Percentiles rank a stretch among this genome's conserved stretches.
Conservation (phyloP, 2,888 invertebrate species). For the Cybosia mesomella region DNA sequence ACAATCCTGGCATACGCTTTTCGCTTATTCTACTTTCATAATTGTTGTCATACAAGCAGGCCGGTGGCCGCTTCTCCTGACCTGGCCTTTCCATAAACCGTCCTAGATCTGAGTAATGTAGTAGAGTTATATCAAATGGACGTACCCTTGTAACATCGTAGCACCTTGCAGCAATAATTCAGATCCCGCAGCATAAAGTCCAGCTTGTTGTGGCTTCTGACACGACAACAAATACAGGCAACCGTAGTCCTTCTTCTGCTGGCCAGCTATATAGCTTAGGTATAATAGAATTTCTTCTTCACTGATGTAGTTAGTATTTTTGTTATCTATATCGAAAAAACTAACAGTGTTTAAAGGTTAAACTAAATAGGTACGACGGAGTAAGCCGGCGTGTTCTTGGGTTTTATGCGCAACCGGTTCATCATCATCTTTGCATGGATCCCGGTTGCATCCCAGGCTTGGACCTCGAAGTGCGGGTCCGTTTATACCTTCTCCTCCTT, state of each 20-base stretch:
- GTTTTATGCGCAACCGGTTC: too few relatives aligned
- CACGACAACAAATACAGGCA: slow-evolving; percentile 93
- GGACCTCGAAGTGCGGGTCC: too few relatives aligned
- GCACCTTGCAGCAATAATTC: slow-evolving; percentile 91
- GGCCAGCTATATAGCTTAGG: slow-evolving; percentile 89
- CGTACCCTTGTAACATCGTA: slow-evolving; percentile 89
- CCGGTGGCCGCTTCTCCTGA: too few relatives aligned
- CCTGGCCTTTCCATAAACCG: too few relatives aligned
- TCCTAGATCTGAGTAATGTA: too few relatives aligned
- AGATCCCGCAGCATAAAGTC: slow-evolving; percentile 92
- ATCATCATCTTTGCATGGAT: too few relatives aligned
- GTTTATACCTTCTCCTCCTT: too few relatives aligned
- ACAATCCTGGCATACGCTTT: too few relatives aligned
- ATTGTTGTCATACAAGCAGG: too few relatives aligned
- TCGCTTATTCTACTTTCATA: too few relatives aligned
- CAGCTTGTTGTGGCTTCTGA: slow-evolving; percentile 90
- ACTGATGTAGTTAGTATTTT: slow-evolving; percentile 82
- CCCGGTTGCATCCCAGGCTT: too few relatives aligned
- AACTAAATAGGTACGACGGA: not conserved
- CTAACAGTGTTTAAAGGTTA: not conserved
- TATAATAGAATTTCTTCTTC: slow-evolving; percentile 91
- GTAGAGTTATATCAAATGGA: slow-evolving; percentile 26
- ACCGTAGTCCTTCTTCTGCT: slow-evolving; percentile 88
- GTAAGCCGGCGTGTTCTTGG: not conserved
- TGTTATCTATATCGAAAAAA: slow-evolving; percentile 68